Evolutionary conservation across 1,140 invertebrate species (phyloP).

Genomic region (Sarcophaga peregrina): DNA sequence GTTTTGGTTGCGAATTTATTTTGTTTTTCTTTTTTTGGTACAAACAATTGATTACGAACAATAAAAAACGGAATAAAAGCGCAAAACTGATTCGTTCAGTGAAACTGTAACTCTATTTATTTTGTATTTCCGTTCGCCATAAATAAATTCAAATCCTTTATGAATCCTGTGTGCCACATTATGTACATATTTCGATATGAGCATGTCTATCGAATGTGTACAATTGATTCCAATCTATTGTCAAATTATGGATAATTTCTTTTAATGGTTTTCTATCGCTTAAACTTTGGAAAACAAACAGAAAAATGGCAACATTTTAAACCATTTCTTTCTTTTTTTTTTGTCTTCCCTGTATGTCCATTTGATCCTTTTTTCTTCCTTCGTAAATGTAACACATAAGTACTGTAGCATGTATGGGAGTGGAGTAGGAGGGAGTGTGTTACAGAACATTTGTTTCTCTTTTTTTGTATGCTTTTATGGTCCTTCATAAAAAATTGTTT

Average conservation of each 20-base stretch:
- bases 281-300: too few species aligned
- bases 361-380: too few species aligned
- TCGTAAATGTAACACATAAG: too few species aligned
- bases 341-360: too few species aligned
- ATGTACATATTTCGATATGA: too few species aligned
- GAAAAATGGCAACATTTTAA: not conserved
- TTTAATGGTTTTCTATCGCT: conserved; percentile 12
- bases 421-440: not conserved
- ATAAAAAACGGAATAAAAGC: not conserved
- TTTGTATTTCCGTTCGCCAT: conserved; percentile 5
- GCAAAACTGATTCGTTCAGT: not conserved
- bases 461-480: not conserved
- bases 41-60: conserved; percentile 7
- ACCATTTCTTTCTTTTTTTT: too few species aligned
- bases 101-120: conserved; percentile 1
- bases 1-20: not conserved
- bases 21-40: not conserved
- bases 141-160: not conserved
- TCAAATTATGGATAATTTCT: conserved; percentile 27
- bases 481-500: not conserved
- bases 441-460: too few species aligned
- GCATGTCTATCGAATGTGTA: not conserved
- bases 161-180: too few species aligned
- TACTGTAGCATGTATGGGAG: too few species aligned
- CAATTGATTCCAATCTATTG: conserved; percentile 21